Evolutionary conservation across 2,113 vertebrate genomes (phyloP).

Genomic region (Sorex fumeus): DNA sequence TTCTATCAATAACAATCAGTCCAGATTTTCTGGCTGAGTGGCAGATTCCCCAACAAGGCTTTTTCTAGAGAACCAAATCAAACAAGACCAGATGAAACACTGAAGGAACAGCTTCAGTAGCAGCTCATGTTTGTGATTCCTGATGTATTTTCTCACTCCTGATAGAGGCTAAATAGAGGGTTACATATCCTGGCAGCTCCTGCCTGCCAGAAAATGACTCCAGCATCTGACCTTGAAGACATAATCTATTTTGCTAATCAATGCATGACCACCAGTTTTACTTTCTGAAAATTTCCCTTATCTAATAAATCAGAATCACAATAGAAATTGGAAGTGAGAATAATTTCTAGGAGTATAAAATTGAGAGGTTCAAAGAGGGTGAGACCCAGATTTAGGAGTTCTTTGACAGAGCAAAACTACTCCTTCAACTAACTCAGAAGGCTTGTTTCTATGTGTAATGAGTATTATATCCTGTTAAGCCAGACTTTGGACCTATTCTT

Average conservation of each 20-base stretch:
- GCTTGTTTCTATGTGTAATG: background rate
- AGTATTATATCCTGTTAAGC: no score
- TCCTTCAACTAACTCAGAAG: background rate
- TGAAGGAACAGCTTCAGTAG: no score
- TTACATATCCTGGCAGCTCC: background rate
- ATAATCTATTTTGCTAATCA: background rate
- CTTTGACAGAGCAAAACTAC: background rate
- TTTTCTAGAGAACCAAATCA: no score
- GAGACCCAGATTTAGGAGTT: background rate
- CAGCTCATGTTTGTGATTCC: no score
- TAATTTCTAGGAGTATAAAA: slow-evolving; percentile 1
- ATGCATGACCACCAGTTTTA: background rate
- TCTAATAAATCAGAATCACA: background rate
- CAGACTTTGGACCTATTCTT: no score
- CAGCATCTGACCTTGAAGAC: background rate
- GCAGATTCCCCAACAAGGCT: no score
- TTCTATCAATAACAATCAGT: no score
- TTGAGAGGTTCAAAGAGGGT: background rate
- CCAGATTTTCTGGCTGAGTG: no score
- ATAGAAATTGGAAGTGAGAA: background rate
- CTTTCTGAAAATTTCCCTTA: slow-evolving; percentile 29
- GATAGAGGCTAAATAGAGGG: background rate
- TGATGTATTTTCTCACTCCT: background rate
- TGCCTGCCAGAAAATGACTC: background rate
- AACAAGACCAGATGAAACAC: no score